phyloP scores from a whole-genome alignment of 2,797 vertebrate genomes.

The Rhabdomys pumilio region DNA sequence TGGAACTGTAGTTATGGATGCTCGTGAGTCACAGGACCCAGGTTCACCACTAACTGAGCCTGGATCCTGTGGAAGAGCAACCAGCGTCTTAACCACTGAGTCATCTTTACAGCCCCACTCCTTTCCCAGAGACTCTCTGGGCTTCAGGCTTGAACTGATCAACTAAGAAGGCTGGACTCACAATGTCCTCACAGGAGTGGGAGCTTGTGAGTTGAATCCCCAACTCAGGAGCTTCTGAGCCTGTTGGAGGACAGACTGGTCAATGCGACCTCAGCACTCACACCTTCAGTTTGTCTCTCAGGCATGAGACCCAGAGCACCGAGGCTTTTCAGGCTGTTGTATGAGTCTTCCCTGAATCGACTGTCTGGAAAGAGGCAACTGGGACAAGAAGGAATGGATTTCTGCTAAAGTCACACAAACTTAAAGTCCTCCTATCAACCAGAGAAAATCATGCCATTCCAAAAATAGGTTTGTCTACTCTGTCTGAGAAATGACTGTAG shows the following conservation, averaged over 20 bases:
- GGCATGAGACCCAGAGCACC: not conserved
- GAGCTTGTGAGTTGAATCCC: not conserved
- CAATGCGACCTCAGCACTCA: not conserved
- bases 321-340: not conserved
- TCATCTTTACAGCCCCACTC: no score
- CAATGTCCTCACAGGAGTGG: not conserved
- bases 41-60: not conserved
- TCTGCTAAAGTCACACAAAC: not conserved
- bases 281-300: not conserved
- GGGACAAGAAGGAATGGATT: not conserved
- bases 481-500: not conserved
- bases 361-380: not conserved
- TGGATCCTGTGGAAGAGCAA: not conserved
- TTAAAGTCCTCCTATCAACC: not conserved
- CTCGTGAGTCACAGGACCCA: not conserved
- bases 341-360: not conserved
- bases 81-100: not conserved
- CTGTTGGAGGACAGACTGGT: not conserved
- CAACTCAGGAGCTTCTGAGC: not conserved
- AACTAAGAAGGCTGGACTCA: not conserved
- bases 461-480: not conserved
- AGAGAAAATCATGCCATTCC: not conserved
- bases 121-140: not conserved
- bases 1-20: not conserved
- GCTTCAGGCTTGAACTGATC: not conserved